Percentiles rank a stretch among this genome's conserved stretches.
Conservation (phyloP, 2,888 invertebrate species). For the Harpagoxenus sublaevis region DNA sequence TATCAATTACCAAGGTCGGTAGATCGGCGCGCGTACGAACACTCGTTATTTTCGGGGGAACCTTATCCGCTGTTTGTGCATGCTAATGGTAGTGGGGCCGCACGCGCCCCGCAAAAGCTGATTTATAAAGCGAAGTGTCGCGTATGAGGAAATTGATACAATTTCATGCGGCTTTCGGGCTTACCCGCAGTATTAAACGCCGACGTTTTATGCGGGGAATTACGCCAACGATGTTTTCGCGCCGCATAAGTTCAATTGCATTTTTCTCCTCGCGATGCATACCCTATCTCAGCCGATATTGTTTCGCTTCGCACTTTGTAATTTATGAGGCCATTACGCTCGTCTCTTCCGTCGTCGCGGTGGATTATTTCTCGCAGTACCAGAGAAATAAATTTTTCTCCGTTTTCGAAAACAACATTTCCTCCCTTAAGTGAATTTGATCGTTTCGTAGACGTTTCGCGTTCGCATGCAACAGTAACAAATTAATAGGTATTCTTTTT, state of each 20-base stretch:
- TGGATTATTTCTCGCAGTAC: neutral
- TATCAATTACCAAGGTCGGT: slow-evolving; percentile 57
- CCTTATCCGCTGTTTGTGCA: slow-evolving; percentile 44
- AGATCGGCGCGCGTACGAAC: neutral
- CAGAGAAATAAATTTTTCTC: slow-evolving; percentile 27
- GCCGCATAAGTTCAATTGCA: neutral
- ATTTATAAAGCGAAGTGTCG: slow-evolving; percentile 13
- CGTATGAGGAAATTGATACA: slow-evolving; percentile 26
- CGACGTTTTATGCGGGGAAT: neutral
- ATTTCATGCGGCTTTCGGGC: neutral
- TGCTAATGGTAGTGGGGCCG: slow-evolving; percentile 11
- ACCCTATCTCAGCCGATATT: neutral
- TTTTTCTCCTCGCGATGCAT: neutral
- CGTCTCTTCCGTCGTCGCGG: neutral
- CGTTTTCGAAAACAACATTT: slow-evolving; percentile 27
- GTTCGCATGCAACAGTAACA: neutral
- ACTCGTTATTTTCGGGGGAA: slow-evolving; percentile 54
- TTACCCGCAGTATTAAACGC: slow-evolving; percentile 5
- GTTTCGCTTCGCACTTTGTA: neutral
- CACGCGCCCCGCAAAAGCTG: neutral
- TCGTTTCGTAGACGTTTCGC: neutral
- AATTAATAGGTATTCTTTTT: neutral
- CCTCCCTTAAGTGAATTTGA: slow-evolving; percentile 33
- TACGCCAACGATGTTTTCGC: neutral
- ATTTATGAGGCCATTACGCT: slow-evolving; percentile 33